Evolutionary conservation across 2,113 vertebrate genomes (phyloP).

Genomic region (Otocyon megalotis): DNA sequence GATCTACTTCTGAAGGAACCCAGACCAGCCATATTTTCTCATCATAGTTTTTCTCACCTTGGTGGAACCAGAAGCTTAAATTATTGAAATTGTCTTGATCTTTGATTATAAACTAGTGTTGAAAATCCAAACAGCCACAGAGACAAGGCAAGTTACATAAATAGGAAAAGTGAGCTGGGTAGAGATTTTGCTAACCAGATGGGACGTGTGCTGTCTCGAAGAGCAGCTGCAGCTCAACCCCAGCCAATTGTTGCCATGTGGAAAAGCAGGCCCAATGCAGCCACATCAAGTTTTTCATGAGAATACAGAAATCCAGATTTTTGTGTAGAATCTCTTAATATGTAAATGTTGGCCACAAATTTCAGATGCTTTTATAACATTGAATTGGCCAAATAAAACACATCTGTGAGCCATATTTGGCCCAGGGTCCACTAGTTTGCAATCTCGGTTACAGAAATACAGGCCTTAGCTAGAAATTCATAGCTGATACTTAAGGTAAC

Average conservation of each 20-base stretch:
- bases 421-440: constrained; percentile 35
- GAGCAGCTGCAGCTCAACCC: constrained; percentile 62
- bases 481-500: constrained; percentile 53
- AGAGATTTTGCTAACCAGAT: constrained; percentile 73
- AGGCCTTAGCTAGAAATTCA: constrained; percentile 41
- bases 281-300: constrained; percentile 52
- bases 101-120: constrained; percentile 45
- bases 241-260: constrained; percentile 61
- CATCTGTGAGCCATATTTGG: constrained; percentile 67
- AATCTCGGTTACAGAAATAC: constrained; percentile 26
- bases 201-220: constrained; percentile 42
- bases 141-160: constrained; percentile 69
- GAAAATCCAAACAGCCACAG: constrained; percentile 66
- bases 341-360: constrained; percentile 71
- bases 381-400: constrained; percentile 70
- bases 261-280: constrained; percentile 31
- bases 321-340: constrained; percentile 64
- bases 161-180: constrained; percentile 48
- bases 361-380: constrained; percentile 69
- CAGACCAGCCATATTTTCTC: constrained; percentile 11
- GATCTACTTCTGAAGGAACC: not conserved
- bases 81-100: constrained; percentile 41
- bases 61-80: constrained; percentile 57
- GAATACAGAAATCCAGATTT: constrained; percentile 66
- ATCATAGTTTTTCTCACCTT: constrained; percentile 41